Base-by-base conservation (phyloP, 1,140 invertebrate genomes). In the Leptinotarsa lineolata region DNA sequence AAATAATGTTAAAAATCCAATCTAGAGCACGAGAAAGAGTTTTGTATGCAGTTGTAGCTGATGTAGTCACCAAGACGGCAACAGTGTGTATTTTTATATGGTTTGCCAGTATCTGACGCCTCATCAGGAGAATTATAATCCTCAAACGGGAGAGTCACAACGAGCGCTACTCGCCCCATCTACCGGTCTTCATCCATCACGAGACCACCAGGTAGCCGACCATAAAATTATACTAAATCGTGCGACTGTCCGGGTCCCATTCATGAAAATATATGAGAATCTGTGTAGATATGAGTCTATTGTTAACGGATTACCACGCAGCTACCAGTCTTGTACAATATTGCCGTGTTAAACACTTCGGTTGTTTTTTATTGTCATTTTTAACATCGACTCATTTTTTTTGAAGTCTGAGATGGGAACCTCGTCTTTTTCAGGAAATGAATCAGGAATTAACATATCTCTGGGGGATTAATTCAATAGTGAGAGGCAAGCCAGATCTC, bases 171-270 rank as follows among this genome's bases (percentile, higher is more conserved):
- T 74, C 76, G 79, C 78, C 77, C 77, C 77, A 80, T 80, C 67
- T 20, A 79, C 78, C 77, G 74, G 77, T 78, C 77, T 77, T 76
- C 78, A 71, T 71, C 79, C 79, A 78, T 82, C 81, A 82, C 78
- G 48, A 73, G 82, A 83, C 82, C 82, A 82, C 81, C 82, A 79
- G 77, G 81, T 81, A 81, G 79, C 71, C 75, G 65, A 73, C 77
- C 77, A 81, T 81, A 82, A 82, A 83, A 83, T 83, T 83, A 83
- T 83, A 83, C 81, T 83, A 83, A 83, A 83, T 82, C 82, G 82
- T 81, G 80, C 76, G 74, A 78, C 75, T 76, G 76, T 78, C 74
- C 78, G 75, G 76, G 74, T 44, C 73, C 77, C 81, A 81, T 82
- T 82, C 81, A 81, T 76, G 77, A 77, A 72, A 77, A 82, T 81